A percentile compares a stretch with the other conserved stretches of the same genome.
Evolutionary conservation across 2,888 invertebrate species (phyloP).

Genomic region (Acrobasis repandana): DNA sequence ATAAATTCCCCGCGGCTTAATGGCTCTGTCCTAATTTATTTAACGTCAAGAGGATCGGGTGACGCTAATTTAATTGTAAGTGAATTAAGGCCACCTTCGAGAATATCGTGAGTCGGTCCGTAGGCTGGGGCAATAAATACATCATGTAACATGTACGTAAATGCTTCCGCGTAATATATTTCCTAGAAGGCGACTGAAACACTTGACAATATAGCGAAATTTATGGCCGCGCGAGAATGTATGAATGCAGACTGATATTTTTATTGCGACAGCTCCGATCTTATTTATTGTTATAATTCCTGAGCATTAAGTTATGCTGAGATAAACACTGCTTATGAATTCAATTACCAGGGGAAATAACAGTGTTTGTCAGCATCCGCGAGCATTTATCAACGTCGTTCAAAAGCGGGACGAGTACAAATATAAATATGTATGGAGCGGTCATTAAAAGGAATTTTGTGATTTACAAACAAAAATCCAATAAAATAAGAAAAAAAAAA

Average conservation of each 20-base stretch:
- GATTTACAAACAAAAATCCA: neutral
- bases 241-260: slow-evolving; percentile 36
- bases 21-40: slow-evolving; percentile 67
- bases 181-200: slow-evolving; percentile 56
- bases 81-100: slow-evolving; percentile 66
- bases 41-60: slow-evolving; percentile 63
- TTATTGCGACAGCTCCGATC: slow-evolving; percentile 31
- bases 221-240: slow-evolving; percentile 45
- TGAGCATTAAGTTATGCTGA: slow-evolving; percentile 13
- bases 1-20: slow-evolving; percentile 62
- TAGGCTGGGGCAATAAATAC: slow-evolving; percentile 62
- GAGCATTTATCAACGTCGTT: slow-evolving; percentile 19
- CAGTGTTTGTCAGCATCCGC: slow-evolving; percentile 10
- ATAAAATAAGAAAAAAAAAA: no score
- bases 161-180: slow-evolving; percentile 60
- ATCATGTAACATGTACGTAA: slow-evolving; percentile 53
- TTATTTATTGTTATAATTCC: slow-evolving; percentile 26
- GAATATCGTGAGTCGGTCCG: slow-evolving; percentile 51
- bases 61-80: slow-evolving; percentile 71
- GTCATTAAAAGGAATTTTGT: slow-evolving; percentile 2
- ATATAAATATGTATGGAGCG: slow-evolving; percentile 21
- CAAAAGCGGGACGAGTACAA: slow-evolving; percentile 15
- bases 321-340: slow-evolving; percentile 26
- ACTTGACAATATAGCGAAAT: slow-evolving; percentile 58
- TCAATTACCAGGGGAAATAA: slow-evolving; percentile 21